Conservation (phyloP, 2,113 vertebrate species). For the Lepus americanus region DNA sequence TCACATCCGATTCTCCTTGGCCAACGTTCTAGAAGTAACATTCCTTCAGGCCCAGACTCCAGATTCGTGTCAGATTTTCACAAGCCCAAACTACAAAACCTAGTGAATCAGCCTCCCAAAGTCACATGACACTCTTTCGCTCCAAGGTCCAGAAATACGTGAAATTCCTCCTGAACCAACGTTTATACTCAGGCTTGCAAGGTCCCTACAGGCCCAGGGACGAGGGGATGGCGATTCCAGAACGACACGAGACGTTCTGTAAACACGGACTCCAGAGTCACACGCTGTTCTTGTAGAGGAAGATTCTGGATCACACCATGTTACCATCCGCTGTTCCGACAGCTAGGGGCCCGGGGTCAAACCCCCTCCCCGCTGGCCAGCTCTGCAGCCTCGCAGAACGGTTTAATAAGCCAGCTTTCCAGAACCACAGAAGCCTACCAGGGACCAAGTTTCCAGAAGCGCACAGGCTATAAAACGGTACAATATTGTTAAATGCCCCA, state of each 20-base stretch:
- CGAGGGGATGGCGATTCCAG: background rate
- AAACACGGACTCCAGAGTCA: slow-evolving; percentile 6
- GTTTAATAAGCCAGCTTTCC: slow-evolving; percentile 58
- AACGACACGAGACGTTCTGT: background rate
- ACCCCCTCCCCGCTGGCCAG: slow-evolving; percentile 10
- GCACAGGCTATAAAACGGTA: slow-evolving; percentile 24
- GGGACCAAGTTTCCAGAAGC: slow-evolving; percentile 46
- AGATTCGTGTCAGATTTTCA: background rate
- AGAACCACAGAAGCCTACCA: slow-evolving; percentile 51
- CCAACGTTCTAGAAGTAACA: background rate
- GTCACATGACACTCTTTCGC: background rate
- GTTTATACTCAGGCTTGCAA: background rate
- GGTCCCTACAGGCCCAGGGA: background rate
- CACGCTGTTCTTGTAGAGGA: slow-evolving; percentile 2
- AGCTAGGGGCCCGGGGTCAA: background rate
- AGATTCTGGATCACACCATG: slow-evolving; percentile 1
- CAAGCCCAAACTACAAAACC: slow-evolving; percentile 4
- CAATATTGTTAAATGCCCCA: background rate
- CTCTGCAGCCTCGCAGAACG: slow-evolving; percentile 10
- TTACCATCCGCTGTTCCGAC: background rate
- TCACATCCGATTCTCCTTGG: background rate
- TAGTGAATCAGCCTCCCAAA: background rate
- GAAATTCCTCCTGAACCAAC: background rate
- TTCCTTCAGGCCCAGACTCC: background rate
- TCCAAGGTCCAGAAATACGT: background rate